A percentile compares a stretch with the other conserved stretches of the same genome.
Evolutionary conservation across 2,113 vertebrate genomes (phyloP).

Genomic region (Herpetotheres cachinnans): DNA sequence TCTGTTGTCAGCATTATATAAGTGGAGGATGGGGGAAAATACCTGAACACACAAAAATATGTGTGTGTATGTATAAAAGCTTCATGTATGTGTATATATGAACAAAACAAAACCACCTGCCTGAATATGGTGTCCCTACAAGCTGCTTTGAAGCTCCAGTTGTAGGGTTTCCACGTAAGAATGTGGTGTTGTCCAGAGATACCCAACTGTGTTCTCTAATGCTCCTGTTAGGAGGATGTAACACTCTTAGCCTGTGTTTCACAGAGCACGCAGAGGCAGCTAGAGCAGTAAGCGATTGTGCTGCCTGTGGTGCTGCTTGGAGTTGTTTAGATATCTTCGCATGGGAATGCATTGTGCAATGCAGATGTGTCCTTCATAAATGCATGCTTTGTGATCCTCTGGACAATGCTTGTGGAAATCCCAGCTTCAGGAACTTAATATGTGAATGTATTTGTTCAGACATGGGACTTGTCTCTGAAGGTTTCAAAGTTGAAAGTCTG

Average conservation of each 20-base stretch:
- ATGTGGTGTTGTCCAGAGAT: accelerated
- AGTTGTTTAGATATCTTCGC: neutral
- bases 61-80: neutral
- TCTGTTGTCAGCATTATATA: neutral
- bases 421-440: neutral
- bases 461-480: neutral
- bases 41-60: neutral
- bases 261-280: no score
- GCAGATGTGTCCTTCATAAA: neutral
- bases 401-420: neutral
- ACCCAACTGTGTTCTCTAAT: neutral
- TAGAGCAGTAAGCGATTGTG: neutral
- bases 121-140: neutral
- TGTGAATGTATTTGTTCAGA: neutral
- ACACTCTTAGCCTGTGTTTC: accelerated
- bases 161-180: neutral
- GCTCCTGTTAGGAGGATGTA: neutral
- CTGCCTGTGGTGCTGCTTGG: neutral
- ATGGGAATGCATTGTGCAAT: neutral
- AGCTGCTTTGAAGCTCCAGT: neutral
- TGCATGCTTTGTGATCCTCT: neutral
- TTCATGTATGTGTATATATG: neutral
- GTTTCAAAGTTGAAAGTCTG: neutral
- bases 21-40: neutral
- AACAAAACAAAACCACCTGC: neutral